These are phyloP conservation scores for Batillaria attramentaria DNA, from an alignment of 1,140 invertebrate genomes.

Conservation along the genomic window DNA sequence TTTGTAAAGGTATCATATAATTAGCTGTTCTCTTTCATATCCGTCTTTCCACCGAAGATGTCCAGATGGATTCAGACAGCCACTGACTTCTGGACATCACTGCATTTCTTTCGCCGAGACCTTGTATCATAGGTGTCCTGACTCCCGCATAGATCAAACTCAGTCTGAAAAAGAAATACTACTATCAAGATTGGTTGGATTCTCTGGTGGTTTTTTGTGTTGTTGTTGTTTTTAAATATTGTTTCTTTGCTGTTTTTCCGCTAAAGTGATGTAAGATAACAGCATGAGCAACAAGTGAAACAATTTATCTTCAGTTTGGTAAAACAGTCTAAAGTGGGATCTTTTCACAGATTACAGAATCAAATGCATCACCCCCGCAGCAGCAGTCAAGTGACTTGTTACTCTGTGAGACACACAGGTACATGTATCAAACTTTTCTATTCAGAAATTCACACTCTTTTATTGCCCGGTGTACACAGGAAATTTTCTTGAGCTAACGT, in stretches of 20 bases:
- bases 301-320: neutral
- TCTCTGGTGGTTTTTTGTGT: neutral
- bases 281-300: constrained; percentile 37
- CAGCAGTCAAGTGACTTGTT: no score
- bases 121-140: constrained; percentile 9
- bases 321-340: neutral
- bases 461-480: no score
- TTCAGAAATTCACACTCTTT: no score
- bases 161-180: constrained; percentile 19
- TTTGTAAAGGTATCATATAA: neutral
- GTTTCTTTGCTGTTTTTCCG: no score
- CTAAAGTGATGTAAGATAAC: constrained; percentile 51
- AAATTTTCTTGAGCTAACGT: no score
- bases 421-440: no score
- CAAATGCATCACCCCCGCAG: no score
- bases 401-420: neutral
- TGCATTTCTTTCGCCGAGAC: constrained; percentile 20
- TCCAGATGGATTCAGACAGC: neutral
- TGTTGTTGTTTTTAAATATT: no score
- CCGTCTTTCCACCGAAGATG: neutral
- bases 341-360: neutral
- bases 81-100: constrained; percentile 28
- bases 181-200: neutral
- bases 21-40: neutral
- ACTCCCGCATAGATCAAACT: constrained; percentile 16